Evolutionary conservation across 2,113 vertebrate species (phyloP).

Genomic region (Setophaga petechia): DNA sequence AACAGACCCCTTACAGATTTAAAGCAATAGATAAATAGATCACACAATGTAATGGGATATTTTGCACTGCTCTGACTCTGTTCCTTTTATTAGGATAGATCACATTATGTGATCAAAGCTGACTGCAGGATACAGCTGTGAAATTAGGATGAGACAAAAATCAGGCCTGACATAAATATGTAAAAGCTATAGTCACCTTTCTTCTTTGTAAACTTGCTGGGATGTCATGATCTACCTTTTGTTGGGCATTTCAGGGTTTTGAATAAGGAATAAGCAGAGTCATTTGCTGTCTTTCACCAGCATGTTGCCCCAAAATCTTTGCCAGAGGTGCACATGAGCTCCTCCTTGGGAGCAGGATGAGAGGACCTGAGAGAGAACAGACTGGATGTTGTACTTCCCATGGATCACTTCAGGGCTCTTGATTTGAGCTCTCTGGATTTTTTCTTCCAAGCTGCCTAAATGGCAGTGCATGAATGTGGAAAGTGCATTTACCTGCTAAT

Average conservation of each 20-base stretch:
- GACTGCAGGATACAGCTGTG: not conserved
- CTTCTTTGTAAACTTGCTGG: not conserved
- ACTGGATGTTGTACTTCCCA: not conserved
- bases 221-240: not conserved
- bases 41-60: not conserved
- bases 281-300: not conserved
- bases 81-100: not conserved
- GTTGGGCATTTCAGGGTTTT: not conserved
- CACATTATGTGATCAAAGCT: accelerated
- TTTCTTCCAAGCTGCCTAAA: not conserved
- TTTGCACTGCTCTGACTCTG: not conserved
- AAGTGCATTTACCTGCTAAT: not conserved
- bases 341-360: not conserved
- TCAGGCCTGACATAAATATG: not conserved
- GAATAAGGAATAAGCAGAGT: not conserved
- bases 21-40: not conserved
- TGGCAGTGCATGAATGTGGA: not conserved
- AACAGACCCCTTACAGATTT: not conserved
- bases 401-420: not conserved
- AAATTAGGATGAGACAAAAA: not conserved
- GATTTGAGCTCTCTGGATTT: not conserved
- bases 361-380: not conserved
- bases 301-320: not conserved
- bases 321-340: not conserved
- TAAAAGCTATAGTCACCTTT: not conserved